These are phyloP conservation scores for Falcunculus frontatus DNA, from an alignment of 2,113 vertebrate genomes.

Conservation along the genomic window DNA sequence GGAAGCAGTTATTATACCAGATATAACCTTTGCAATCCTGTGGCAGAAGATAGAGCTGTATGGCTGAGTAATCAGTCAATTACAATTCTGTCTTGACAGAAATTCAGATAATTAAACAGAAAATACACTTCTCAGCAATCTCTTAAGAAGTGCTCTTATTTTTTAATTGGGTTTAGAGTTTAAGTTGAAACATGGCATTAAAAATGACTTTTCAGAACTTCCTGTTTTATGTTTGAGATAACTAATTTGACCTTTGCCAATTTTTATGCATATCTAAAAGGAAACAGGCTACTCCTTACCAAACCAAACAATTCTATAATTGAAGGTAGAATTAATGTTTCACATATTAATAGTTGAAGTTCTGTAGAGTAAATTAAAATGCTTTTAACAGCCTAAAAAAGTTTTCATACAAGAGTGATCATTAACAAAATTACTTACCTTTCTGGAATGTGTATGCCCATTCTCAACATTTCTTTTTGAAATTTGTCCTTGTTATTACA, in stretches of 20 bases:
- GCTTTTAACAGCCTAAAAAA: neutral
- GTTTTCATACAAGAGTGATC: neutral
- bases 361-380: neutral
- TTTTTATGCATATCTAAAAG: neutral
- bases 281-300: neutral
- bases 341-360: neutral
- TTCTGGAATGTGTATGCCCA: conserved; percentile 96
- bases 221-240: neutral
- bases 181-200: neutral
- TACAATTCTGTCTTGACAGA: neutral
- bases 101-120: neutral
- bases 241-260: neutral
- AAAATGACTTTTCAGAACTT: neutral
- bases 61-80: neutral
- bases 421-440: conserved; percentile 74
- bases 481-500: conserved; percentile 93
- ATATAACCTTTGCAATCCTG: neutral
- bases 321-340: neutral
- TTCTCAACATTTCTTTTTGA: conserved; percentile 92
- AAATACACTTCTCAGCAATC: neutral
- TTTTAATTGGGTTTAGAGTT: neutral
- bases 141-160: neutral
- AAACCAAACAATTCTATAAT: neutral
- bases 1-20: neutral
- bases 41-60: neutral